Base-by-base conservation (phyloP, 2,888 invertebrate genomes). In the Dasysyrphus albostriatus region DNA sequence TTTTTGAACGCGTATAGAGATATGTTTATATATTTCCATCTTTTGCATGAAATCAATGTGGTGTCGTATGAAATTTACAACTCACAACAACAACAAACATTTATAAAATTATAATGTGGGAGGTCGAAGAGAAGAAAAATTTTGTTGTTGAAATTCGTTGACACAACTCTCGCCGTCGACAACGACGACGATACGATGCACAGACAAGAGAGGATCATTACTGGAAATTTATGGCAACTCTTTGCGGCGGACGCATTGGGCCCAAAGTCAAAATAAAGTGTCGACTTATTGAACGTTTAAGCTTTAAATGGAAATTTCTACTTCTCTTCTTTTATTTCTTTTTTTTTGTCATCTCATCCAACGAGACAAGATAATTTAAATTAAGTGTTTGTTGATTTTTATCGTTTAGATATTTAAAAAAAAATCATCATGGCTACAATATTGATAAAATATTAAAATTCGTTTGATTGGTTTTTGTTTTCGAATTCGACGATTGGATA, bases 181-280 rank as follows among this genome's bases (percentile, higher is more conserved):
- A 2, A 37, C 37, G 5, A 12, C 37, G n/a, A 39, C 47, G 16
- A 47, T 3, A 9, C 34, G 39, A 69, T 54, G 67, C 49, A 69
- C 67, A 47, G 67, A 76, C 75, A 76, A 70, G 75, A 65, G 65
- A 70, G 32, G 65, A 80, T 78, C 67, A 69, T 78, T 83, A 80
- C 51, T 51, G 61, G 14, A 73, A 85, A 85, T 85, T 85, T 85
- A 85, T 82, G 85, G 74, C 77, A 78, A 49, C 74, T 74, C 82
- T 70, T 63, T 82, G 73, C 77, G 73, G 51, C 34, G 65, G 16
- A 49, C 47, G 49, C 67, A 34, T 67, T 74, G 56, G 75, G 73
- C 74, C 69, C 56, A 39, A 77, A 76, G 85, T 85, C 85, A 82
- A 85, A 85, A 82, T 82, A 85, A 85, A 74, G 70, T 82, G 77